Evolutionary conservation across 2,888 invertebrate species (phyloP), one percentile per base, ranked within the genome.

Genomic region (Watsonalla cultraria): DNA sequence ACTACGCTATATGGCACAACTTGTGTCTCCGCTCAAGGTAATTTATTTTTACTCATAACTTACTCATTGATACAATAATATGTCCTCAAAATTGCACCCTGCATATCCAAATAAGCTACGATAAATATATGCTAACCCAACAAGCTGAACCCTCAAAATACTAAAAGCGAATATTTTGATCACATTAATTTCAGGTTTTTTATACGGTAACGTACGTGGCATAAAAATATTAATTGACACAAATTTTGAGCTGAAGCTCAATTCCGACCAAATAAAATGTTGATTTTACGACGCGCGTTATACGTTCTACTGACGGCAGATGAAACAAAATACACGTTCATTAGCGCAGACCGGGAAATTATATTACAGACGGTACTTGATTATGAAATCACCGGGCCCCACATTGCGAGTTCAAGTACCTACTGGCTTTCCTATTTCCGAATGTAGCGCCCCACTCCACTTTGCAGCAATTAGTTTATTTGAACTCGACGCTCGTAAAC

Each of bases 241-340:
- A 74, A 80, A 80, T 82, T 84, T 75, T 70, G 74, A 78, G 72
- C 74, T 66, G 59, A 65, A 74, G 68, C 74, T 62, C 70, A 65
- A 67, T 74, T 72, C 74, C 62, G 68, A 66, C 71, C 72, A 76
- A 84, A 82, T 80, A 79, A 84, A 82, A 84, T 81, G 84, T 85
- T 86, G 82, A 86, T 84, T 86, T 84, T 80, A 77, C 78, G 76
- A 76, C 74, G 77, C 74, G 70, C 74, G 75, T 76, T 80, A 78
- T 78, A 80, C 78, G 73, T 77, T 69, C 69, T 73, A 68, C 76
- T 72, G 77, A 70, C 80, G 80, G 79, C 79, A 81, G 82, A 85
- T 81, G 86, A 86, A 87, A 87, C 86, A 86, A 89, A 88, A 87
- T 89, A 85, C 80, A 85, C 83, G 83, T 87, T 89, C 87, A 86